phyloP scores from a whole-genome alignment of 2,888 invertebrate genomes.

The Melipona bicolor region DNA sequence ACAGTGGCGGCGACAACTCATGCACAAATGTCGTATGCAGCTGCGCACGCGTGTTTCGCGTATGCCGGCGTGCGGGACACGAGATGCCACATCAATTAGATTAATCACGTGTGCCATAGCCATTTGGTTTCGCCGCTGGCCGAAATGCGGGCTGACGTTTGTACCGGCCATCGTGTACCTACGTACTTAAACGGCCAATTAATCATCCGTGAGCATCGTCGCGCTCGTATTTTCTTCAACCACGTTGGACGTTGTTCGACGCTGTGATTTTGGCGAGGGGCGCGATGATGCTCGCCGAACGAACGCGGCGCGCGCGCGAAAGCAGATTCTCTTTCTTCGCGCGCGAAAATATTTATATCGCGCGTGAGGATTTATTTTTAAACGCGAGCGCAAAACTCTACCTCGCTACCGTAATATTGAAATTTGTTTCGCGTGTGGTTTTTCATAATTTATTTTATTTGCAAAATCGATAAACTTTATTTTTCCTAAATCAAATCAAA shows the following conservation, averaged over 20 bases:
- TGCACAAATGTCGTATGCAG: constrained; percentile 75
- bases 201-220: constrained; percentile 63
- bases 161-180: constrained; percentile 56
- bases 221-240: constrained; percentile 26
- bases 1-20: constrained; percentile 68
- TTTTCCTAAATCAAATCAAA: too few relatives aligned
- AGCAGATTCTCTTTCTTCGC: background rate
- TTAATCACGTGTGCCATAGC: constrained; percentile 79
- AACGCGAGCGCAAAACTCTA: background rate
- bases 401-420: background rate
- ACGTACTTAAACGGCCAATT: constrained; percentile 72
- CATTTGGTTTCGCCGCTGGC: constrained; percentile 71
- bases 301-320: too few relatives aligned
- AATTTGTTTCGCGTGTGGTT: background rate
- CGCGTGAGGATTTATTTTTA: background rate
- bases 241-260: background rate
- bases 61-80: constrained; percentile 65
- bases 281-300: too few relatives aligned
- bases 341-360: background rate
- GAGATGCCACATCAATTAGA: constrained; percentile 79
- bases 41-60: constrained; percentile 74
- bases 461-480: too few relatives aligned
- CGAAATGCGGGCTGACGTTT: constrained; percentile 68
- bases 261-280: background rate
- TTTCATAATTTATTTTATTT: too few relatives aligned